Conservation (phyloP, 2,888 invertebrate species). For the Aromia moschata region DNA sequence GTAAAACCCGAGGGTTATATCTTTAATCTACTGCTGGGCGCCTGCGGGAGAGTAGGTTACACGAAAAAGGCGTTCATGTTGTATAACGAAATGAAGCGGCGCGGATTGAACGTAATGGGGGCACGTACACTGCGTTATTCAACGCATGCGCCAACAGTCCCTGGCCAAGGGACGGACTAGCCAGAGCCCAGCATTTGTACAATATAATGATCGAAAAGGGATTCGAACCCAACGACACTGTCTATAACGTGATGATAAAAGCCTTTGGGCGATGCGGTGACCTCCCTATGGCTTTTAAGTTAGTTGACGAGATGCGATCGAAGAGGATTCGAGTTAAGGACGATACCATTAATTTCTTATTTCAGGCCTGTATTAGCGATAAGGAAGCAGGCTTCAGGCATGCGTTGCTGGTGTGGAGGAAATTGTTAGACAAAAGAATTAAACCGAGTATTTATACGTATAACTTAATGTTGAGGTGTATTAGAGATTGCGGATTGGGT, state of each 20-base stretch:
- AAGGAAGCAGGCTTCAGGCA: slow-evolving; percentile 82
- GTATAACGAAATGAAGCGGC: slow-evolving; percentile 83
- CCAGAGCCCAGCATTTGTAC: slow-evolving; percentile 73
- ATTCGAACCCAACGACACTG: slow-evolving; percentile 75
- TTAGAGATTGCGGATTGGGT: slow-evolving; percentile 84
- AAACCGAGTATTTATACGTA: slow-evolving; percentile 78
- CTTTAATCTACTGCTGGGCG: slow-evolving; percentile 84
- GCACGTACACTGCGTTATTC: slow-evolving; percentile 86
- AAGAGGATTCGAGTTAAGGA: slow-evolving; percentile 68
- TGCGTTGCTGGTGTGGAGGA: slow-evolving; percentile 86
- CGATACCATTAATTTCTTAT: slow-evolving; percentile 79
- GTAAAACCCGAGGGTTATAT: slow-evolving; percentile 82
- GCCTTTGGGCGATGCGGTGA: slow-evolving; percentile 88
- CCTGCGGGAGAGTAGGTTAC: slow-evolving; percentile 84
- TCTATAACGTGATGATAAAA: slow-evolving; percentile 91
- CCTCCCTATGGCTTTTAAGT: slow-evolving; percentile 76
- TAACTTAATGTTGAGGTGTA: slow-evolving; percentile 81
- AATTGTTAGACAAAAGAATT: slow-evolving; percentile 74
- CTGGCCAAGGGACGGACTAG: slow-evolving; percentile 68
- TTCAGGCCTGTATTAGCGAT: slow-evolving; percentile 86
- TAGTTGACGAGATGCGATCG: slow-evolving; percentile 85
- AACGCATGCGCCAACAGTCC: slow-evolving; percentile 89
- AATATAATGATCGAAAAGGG: slow-evolving; percentile 75
- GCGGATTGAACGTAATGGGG: slow-evolving; percentile 73
- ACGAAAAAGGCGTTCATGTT: slow-evolving; percentile 86